Evolutionary conservation across 1,140 invertebrate species (phyloP), one percentile per base, ranked within the genome.

Genomic region (Eciton burchellii): DNA sequence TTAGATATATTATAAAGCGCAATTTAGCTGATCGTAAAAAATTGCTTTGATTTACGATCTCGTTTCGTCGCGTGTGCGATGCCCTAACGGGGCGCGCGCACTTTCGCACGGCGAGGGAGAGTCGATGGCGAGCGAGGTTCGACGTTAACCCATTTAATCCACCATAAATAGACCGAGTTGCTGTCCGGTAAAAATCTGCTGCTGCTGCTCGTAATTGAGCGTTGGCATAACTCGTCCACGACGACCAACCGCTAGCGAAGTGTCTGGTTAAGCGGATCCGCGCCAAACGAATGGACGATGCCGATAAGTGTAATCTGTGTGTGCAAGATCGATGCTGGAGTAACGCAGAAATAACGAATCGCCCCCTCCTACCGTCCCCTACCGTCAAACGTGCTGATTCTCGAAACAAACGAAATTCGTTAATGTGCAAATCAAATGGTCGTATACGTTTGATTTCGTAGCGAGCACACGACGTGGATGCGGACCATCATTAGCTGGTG

Each of bases 101-200:
- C 49, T 57, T 52, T 19, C 57, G 57, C 14, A 43, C 35, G 35
- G 21, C 41, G 14, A 82, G 73, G 56, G 83, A 85, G 83, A 83
- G 49, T 35, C 26, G 62, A 12, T 6, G 35, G 82, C 65, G 26
- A 72, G 21, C 29, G 26, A 12, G 19, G 26, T n/a, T n/a, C 24
- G 29, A 77, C 29, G 41, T 85, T 81, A 83, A 79, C 66, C 52
- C 82, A 79, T 70, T 85, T 84, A 84, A 85, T 83, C 60, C 45
- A 56, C 47, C 52, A 62, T 56, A 35, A 70, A 76, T 52, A 60
- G 24, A 24, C 29, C 21, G 45, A 41, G 74, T 77, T 19, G 43
- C 52, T 68, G 26, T 9, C 41, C 29, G n/a, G 52, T 68, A 70
- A 76, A 84, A 83, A 83, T 84, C 56, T 35, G 45, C 65, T 76